Evolutionary conservation across 2,113 vertebrate species (phyloP), one percentile per base, ranked within the genome.

Genomic region (Trematocara macrostoma): DNA sequence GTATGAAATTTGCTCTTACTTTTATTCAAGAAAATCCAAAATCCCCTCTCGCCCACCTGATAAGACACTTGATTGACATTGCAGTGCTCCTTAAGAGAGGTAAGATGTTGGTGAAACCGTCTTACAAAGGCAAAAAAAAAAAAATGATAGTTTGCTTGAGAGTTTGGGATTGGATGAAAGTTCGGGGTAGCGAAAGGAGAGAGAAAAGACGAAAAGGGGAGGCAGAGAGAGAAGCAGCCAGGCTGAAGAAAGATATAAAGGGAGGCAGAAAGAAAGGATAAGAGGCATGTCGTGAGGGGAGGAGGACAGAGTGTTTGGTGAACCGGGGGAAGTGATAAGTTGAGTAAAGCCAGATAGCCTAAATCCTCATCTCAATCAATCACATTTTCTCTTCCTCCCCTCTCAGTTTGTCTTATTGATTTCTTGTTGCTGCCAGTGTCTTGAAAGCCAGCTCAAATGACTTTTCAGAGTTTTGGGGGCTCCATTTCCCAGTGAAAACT

Each of bases 371-470:
- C 89, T 92, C 92, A 91, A 94, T 95, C 93, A 94, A 93, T 94
- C 94, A 95, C 89, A 90, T 91, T 92, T 90, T 90, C 82, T 67
- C 85, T 86, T 88, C 87, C 84, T 92, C 89, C 93, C 82, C 56
- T 94, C 88, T 94, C 88, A 86, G 83, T 94, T 91, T 87, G 84
- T 92, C 85, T 86, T 91, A 93, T 95, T 91, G 94, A 95, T 94
- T 93, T 92, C 87, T 93, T 90, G 90, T 94, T 92, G 93, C 83
- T 88, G 81, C 79, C 87, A 80, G 85, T 76, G 89, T 90, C 91
- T 80, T 90, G 81, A 92, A 93, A 92, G 94, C 86, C 59, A 38
- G 81, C 89, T 92, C 89, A 91, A 90, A 94, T 93, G 88, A 92
- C 90, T 89, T 80, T 78, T 88, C 78, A 15, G 81, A 84, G 78